phyloP scores from a whole-genome alignment of 2,888 invertebrate genomes.

The Folsomia candida region DNA sequence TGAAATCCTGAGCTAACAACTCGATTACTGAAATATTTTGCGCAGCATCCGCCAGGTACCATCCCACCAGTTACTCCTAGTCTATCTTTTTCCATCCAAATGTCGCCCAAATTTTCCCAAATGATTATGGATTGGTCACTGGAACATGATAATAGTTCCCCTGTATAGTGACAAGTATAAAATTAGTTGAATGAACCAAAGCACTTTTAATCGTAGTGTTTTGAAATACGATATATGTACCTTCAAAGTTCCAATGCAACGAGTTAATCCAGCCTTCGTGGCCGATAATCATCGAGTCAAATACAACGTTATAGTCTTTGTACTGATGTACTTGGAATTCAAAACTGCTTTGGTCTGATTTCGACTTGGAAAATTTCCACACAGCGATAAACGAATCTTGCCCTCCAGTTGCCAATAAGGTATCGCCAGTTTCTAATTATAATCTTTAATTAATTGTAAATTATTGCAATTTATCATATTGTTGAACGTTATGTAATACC shows the following conservation, averaged over 20 bases:
- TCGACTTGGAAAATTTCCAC: slow-evolving; percentile 43
- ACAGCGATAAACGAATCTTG: slow-evolving; percentile 48
- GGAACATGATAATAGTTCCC: slow-evolving; percentile 74
- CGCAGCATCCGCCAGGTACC: slow-evolving; percentile 89
- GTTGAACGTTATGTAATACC: slow-evolving; percentile 21
- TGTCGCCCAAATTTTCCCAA: slow-evolving; percentile 70
- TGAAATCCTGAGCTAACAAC: slow-evolving; percentile 87
- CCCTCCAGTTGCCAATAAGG: slow-evolving; percentile 45
- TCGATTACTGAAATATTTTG: slow-evolving; percentile 70
- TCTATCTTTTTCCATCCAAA: slow-evolving; percentile 80
- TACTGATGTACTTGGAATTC: slow-evolving; percentile 47
- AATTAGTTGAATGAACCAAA: slow-evolving; percentile 13
- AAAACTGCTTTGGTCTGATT: slow-evolving; percentile 35
- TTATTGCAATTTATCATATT: neutral
- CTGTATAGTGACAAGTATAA: too few relatives aligned
- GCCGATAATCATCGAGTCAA: slow-evolving; percentile 50
- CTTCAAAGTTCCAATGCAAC: slow-evolving; percentile 37
- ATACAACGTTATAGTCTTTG: slow-evolving; percentile 39
- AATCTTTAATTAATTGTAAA: neutral
- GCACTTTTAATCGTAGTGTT: too few relatives aligned
- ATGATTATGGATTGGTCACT: slow-evolving; percentile 89
- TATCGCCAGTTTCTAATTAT: slow-evolving; percentile 38
- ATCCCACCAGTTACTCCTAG: slow-evolving; percentile 93
- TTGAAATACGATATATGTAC: slow-evolving; percentile 15
- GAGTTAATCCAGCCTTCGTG: slow-evolving; percentile 51